These are phyloP conservation scores for Eurystomus glaucurus DNA, from an alignment of 2,797 vertebrate genomes.

Conservation along the genomic window DNA sequence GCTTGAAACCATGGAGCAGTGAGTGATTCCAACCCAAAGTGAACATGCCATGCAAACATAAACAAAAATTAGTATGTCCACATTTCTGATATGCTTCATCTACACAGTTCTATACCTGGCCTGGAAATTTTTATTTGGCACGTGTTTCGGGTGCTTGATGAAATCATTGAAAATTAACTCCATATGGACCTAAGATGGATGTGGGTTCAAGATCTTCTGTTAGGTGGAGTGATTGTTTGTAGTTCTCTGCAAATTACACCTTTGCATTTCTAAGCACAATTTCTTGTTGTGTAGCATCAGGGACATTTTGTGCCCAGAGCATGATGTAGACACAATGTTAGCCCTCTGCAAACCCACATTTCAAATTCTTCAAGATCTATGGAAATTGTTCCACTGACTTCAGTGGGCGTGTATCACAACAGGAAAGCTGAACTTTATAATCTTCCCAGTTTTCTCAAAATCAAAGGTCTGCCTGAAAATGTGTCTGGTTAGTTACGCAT, in stretches of 20 bases:
- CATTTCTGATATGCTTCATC: neutral
- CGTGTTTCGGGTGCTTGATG: neutral
- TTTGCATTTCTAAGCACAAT: neutral
- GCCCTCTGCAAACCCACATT: neutral
- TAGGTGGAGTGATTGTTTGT: neutral
- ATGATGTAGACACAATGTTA: fast-evolving
- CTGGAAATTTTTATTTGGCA: neutral
- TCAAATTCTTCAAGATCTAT: neutral
- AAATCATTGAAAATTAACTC: neutral
- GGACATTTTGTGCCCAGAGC: neutral
- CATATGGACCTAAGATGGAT: neutral
- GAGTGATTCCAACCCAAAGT: neutral
- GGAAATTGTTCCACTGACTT: neutral
- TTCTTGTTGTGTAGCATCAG: neutral
- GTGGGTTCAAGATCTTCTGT: neutral
- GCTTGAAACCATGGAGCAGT: neutral
- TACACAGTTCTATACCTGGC: neutral
- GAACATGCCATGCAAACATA: neutral
- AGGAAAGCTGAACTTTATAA: neutral
- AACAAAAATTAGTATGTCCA: neutral
- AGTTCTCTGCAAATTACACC: neutral
- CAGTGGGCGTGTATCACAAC: neutral
- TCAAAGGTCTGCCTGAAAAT: neutral
- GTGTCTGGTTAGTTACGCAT: fast-evolving
- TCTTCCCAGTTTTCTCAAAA: neutral